Evolutionary conservation across 2,113 vertebrate species (phyloP), one percentile per base, ranked within the genome.

Genomic region (Amphilophus citrinellus): DNA sequence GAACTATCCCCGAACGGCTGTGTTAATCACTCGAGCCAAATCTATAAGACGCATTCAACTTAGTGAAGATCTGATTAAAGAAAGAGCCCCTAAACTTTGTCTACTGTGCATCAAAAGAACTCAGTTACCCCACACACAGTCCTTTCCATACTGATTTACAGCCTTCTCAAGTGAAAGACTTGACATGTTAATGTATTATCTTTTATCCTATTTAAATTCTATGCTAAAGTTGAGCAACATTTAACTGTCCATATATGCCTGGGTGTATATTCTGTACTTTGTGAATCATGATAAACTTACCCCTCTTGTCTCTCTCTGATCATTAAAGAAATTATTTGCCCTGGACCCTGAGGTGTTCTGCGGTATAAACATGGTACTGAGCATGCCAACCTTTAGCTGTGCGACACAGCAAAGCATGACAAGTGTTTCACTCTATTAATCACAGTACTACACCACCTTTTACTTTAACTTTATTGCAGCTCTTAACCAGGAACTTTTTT

Each of bases 241-340:
- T 14, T 30, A 42, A 73, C 35, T 76, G 71, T 83, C 53, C 61
- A 50, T 68, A 66, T 66, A 77, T 66, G 14, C n/a, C 61, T 68
- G 61, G 56, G 65, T 81, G 27, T 78, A 15, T 83, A 82, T 56
- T 83, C 68, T 87, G 71, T 82, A 88, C 44, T 87, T 68, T 85
- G 71, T 90, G 42, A 76, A 88, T 78, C 84, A 8, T 89, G 73
- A 90, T 89, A 81, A 89, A 93, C 85, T 88, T 88, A 83, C 80
- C 60, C 86, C 75, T 94, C 80, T 94, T 94, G 85, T 96, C 80
- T 94, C 63, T 95, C 90, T 93, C 68, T 92, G 88, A 86, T 90
- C 83, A 84, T 90, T 89, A 90, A 96, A 96, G 95, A 96, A 96
- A 93, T 91, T 96, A 92, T 95, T 96, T 95, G 88, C 93, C 85